Base-by-base conservation (phyloP, 2,797 vertebrate genomes). In the Lemur catta region DNA sequence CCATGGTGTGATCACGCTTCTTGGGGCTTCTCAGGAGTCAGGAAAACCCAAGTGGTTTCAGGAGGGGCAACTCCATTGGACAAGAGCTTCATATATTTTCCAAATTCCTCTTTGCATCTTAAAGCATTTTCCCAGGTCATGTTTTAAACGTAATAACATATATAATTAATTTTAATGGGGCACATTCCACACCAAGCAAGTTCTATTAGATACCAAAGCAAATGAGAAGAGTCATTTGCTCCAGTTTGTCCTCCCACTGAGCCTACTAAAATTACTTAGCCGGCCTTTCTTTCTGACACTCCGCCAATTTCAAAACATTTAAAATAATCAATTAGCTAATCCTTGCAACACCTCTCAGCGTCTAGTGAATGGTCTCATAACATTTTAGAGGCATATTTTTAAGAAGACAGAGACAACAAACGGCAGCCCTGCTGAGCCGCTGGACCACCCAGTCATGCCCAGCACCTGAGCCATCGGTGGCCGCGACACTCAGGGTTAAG, bases 251-350 rank as follows among this genome's bases (percentile, higher is more conserved):
- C 35, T 86, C 89, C 75, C 87, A 74, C 20, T 28, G 80, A 96
- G 28, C 50, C 88, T 52, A n/a, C 67, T 91, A 65, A 89, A 85
- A 86, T 93, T 82, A 85, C 63, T 96, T 81, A 93, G 87, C 76
- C 69, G 63, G 63, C 55, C 84, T 92, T 96, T 95, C 67, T 87
- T 81, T 79, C 74, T 80, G 97, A 94, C 30, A 89, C 63, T 46
- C 89, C 69, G 80, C 59, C 84, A 81, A 55, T 87, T 92, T 88
- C 84, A 87, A 96, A 94, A 67, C 95, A 95, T 95, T 96, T 96
- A 87, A 96, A 96, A 87, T 80, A 89, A 96, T 96, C 84, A 95
- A 89, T 96, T 89, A 92, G 65, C 71, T 93, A 94, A 96, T 97
- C 74, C 85, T 82, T 78, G 17, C 41, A 95, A 74, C 24, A 82